Conservation (phyloP, 2,888 invertebrate species). For the Synergus gifuensis region DNA sequence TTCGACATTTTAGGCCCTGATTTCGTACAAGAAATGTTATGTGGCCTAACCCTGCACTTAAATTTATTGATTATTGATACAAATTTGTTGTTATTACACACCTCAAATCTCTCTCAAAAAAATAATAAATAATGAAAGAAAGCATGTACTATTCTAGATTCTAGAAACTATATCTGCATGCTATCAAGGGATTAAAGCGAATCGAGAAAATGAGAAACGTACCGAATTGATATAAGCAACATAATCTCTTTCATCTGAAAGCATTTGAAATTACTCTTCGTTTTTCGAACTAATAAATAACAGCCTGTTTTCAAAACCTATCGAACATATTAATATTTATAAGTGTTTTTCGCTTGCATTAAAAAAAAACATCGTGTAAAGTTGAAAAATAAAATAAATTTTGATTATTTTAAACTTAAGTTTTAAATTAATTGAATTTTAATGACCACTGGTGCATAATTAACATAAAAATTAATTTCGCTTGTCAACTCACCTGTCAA, state of each 20-base stretch:
- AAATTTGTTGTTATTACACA: neutral
- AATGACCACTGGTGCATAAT: neutral
- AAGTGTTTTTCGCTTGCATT: constrained; percentile 23
- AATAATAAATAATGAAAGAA: neutral
- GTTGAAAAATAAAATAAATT: constrained; percentile 7
- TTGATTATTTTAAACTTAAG: neutral
- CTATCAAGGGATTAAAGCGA: neutral
- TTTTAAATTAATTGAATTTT: neutral
- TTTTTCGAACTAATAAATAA: constrained; percentile 26
- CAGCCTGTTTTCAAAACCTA: constrained; percentile 29
- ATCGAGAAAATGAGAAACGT: constrained; percentile 27
- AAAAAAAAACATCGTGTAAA: constrained; percentile 15
- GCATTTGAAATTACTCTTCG: constrained; percentile 33
- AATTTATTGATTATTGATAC: neutral
- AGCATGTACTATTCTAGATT: neutral
- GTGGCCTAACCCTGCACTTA: no score
- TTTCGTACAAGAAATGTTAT: no score
- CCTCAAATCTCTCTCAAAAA: neutral
- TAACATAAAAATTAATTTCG: neutral
- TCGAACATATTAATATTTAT: constrained; percentile 31
- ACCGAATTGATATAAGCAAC: constrained; percentile 40
- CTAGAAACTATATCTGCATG: constrained; percentile 4
- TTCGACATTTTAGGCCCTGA: no score
- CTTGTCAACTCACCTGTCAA: constrained; percentile 59
- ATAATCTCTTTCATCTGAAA: constrained; percentile 41